A percentile compares a stretch with the other conserved stretches of the same genome.
Conservation (phyloP, 1,140 invertebrate species). For the Anastrepha obliqua region DNA sequence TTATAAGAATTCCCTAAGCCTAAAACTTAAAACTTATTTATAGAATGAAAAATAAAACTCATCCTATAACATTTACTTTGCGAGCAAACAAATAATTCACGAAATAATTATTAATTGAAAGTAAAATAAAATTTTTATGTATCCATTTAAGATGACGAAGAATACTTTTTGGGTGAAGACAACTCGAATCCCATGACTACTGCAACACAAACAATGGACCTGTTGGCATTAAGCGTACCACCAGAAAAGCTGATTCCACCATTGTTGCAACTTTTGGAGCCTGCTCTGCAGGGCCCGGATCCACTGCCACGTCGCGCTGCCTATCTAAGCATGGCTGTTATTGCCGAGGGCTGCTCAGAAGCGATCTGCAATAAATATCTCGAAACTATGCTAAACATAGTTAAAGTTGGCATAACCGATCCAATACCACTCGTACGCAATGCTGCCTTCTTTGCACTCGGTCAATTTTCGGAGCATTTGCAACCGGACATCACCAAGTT, state of each 20-base stretch:
- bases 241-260: slow-evolving; percentile 85
- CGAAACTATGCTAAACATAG: slow-evolving; percentile 81
- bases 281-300: slow-evolving; percentile 78
- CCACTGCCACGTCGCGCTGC: slow-evolving; percentile 81
- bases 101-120: too few species aligned
- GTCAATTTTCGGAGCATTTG: slow-evolving; percentile 88
- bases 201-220: slow-evolving; percentile 84
- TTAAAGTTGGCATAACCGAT: slow-evolving; percentile 83
- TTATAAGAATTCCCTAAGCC: too few species aligned
- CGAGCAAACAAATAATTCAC: too few species aligned
- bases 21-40: too few species aligned
- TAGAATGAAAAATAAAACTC: too few species aligned
- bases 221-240: slow-evolving; percentile 85
- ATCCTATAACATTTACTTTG: too few species aligned
- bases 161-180: slow-evolving; percentile 79
- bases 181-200: slow-evolving; percentile 79
- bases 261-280: slow-evolving; percentile 80
- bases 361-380: slow-evolving; percentile 84
- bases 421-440: slow-evolving; percentile 78
- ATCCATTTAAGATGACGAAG: slow-evolving; percentile 75
- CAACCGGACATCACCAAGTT: slow-evolving; percentile 85
- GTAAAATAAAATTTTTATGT: not conserved
- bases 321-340: slow-evolving; percentile 83
- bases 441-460: slow-evolving; percentile 86
- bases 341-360: slow-evolving; percentile 88